phyloP scores from a whole-genome alignment of 1,140 invertebrate species.

The Drosophila murphyi region DNA sequence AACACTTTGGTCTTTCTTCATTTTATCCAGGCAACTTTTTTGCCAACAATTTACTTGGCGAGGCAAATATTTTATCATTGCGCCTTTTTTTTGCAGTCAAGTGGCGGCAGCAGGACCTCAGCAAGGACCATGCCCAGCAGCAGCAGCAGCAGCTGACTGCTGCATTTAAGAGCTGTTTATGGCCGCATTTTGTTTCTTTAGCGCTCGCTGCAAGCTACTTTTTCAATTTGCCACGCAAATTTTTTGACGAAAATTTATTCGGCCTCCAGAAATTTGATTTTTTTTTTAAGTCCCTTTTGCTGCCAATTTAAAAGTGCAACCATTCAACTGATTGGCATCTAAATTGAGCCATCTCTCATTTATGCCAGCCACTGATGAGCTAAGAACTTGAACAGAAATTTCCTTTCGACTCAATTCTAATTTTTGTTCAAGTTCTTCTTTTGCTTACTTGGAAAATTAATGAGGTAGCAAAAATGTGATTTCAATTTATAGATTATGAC shows the following conservation, averaged over 20 bases:
- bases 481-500: constrained; percentile 73
- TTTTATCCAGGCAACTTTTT: constrained; percentile 62
- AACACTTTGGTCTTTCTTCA: constrained; percentile 54
- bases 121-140: constrained; percentile 1
- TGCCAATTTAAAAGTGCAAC: constrained; percentile 3
- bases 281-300: constrained; percentile 44
- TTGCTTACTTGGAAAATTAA: constrained; percentile 56
- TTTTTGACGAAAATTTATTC: constrained; percentile 19
- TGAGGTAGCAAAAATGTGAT: constrained; percentile 78
- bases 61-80: constrained; percentile 81
- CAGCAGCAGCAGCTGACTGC: constrained; percentile 39
- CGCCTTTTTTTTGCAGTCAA: constrained; percentile 77
- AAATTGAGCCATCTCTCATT: constrained; percentile 73
- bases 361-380: constrained; percentile 39
- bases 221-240: constrained; percentile 40
- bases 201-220: constrained; percentile 20
- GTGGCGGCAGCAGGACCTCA: constrained; percentile 41
- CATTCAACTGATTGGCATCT: constrained; percentile 68
- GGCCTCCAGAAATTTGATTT: neutral
- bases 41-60: constrained; percentile 70
- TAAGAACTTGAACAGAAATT: constrained; percentile 25
- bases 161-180: constrained; percentile 71
- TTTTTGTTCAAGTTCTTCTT: neutral
- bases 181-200: constrained; percentile 47
- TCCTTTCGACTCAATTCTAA: constrained; percentile 41